These are phyloP conservation scores for Chymomyza fuscimana DNA, from an alignment of 2,888 invertebrate genomes.

Conservation along the genomic window DNA sequence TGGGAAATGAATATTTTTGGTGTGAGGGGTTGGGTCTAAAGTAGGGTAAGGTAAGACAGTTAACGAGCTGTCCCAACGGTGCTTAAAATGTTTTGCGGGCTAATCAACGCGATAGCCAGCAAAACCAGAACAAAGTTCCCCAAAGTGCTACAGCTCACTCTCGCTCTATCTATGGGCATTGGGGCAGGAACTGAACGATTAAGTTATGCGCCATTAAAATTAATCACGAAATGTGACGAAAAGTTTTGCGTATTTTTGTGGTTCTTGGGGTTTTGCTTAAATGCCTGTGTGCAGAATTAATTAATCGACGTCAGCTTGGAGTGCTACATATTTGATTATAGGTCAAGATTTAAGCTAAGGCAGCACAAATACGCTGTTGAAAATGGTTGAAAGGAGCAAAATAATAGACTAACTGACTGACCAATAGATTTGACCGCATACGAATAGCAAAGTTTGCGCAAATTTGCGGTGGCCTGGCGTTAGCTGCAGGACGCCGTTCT, in stretches of 20 bases:
- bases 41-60: slow-evolving; percentile 42
- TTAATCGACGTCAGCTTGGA: slow-evolving; percentile 56
- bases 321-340: slow-evolving; percentile 60
- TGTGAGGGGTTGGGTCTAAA: background rate
- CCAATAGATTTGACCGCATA: background rate
- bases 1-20: background rate
- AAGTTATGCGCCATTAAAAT: slow-evolving; percentile 64
- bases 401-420: background rate
- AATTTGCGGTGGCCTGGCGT: slow-evolving; percentile 2
- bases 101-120: slow-evolving; percentile 48
- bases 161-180: slow-evolving; percentile 9
- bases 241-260: slow-evolving; percentile 44
- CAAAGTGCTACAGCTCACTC: slow-evolving; percentile 17
- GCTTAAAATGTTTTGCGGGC: slow-evolving; percentile 58
- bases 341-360: slow-evolving; percentile 47
- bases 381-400: background rate
- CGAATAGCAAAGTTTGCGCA: background rate
- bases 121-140: slow-evolving; percentile 23
- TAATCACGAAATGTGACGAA: slow-evolving; percentile 67
- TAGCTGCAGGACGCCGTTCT: slow-evolving; percentile 32
- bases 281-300: slow-evolving; percentile 27
- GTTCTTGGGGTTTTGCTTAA: background rate
- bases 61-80: slow-evolving; percentile 66
- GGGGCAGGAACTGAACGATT: slow-evolving; percentile 19
- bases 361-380: slow-evolving; percentile 44